These are phyloP conservation scores for Gavia stellata DNA, from an alignment of 2,113 vertebrate genomes.

Conservation along the genomic window DNA sequence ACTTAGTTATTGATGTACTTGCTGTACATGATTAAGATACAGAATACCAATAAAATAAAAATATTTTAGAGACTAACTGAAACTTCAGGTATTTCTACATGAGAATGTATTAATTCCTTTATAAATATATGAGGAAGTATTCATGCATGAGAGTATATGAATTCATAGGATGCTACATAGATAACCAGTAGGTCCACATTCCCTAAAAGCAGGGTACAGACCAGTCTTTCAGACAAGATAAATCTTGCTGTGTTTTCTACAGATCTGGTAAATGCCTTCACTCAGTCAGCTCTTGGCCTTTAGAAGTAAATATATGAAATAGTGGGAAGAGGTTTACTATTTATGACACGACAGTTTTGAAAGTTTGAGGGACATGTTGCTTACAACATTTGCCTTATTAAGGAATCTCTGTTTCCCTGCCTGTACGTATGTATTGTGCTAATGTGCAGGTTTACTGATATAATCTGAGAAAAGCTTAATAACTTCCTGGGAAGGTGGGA, in stretches of 20 bases:
- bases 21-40: background rate
- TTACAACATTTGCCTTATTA: background rate
- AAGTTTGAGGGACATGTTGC: background rate
- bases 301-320: background rate
- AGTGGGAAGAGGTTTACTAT: background rate
- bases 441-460: background rate
- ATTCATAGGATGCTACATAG: background rate
- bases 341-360: background rate
- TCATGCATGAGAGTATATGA: background rate
- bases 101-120: background rate
- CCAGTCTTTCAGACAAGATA: background rate
- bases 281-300: background rate
- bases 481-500: background rate
- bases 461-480: background rate
- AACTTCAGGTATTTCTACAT: background rate
- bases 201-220: background rate
- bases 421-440: background rate
- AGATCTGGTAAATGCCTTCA: background rate
- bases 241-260: background rate
- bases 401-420: background rate
- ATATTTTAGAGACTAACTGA: background rate
- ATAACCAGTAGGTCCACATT: background rate
- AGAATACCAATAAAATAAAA: background rate
- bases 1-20: background rate
- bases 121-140: background rate